Evolutionary conservation across 2,113 vertebrate genomes (phyloP), one percentile per base, ranked within the genome.

Genomic region (Canis aureus): DNA sequence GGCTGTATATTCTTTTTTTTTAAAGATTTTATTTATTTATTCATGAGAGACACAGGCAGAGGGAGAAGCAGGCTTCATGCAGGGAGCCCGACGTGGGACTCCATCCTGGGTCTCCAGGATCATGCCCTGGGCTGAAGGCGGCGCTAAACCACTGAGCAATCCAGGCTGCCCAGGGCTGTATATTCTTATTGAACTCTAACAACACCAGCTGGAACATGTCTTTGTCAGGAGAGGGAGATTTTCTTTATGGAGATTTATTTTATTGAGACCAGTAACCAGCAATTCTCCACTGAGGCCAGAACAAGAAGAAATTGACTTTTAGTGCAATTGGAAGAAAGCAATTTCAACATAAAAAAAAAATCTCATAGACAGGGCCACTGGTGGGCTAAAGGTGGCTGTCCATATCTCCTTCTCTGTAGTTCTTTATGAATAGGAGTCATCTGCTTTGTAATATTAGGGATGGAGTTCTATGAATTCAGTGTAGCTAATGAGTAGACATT

Each of bases 211-310:
- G 38, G 55, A 25, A 79, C 51, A 27, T 5, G 35, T 78, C 51
- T 95, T 92, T 83, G 69, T 32, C 16, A 83, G 15, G 59, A 80
- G 22, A 93, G 23, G 51, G 17, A 35, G 83, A 76, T 83, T 9
- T 82, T 97, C 16, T 86, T 7, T 80, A 53, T 80, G 62, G 88
- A 88, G 9, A 53, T 71, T 91, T 95, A 49, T 90, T 95, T 96
- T 82, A 60, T 71, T 81, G 23, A 93, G 19, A 60, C 32, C 19
- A 89, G 8, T 78, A 29, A 78, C 19, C 55, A 96, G 55, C 17
- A 96, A 51, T 74, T 85, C n/a, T 95, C 16, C 86, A 59, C 8
- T 59, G 85, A 76, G 22, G 27, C 15, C 3, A 95, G 59, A 96
- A 43, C 53, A 93, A 97, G 73, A 62, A 96, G 6, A 94, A 64